These are phyloP conservation scores for Morpho deidamia DNA, from an alignment of 2,888 invertebrate species.

Conservation along the genomic window DNA sequence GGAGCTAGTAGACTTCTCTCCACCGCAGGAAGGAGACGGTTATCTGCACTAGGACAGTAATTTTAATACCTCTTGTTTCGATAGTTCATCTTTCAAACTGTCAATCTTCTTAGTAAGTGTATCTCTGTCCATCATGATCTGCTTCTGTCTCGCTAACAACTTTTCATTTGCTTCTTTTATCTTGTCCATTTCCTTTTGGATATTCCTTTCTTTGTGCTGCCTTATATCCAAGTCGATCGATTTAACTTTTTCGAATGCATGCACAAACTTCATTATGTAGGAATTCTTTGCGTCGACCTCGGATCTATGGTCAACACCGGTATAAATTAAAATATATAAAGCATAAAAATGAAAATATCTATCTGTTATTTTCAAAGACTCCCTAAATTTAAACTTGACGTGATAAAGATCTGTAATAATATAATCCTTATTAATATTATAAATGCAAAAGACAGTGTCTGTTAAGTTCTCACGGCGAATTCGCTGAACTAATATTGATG, in stretches of 20 bases:
- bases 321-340: no score
- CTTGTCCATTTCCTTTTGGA: conserved; percentile 71
- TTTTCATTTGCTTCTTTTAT: conserved; percentile 69
- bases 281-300: conserved; percentile 62
- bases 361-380: no score
- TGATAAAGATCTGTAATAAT: no score
- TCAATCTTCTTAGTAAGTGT: conserved; percentile 72
- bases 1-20: no score
- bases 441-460: no score
- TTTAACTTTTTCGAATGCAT: conserved; percentile 71
- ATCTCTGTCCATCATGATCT: conserved; percentile 62
- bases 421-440: no score
- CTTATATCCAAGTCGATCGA: conserved; percentile 76
- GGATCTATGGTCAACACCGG: conserved; percentile 35
- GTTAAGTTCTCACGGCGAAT: no score
- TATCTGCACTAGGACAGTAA: neutral
- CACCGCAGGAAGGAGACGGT: no score
- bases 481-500: no score
- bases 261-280: conserved; percentile 55
- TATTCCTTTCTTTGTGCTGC: conserved; percentile 74
- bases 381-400: no score
- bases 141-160: conserved; percentile 65
- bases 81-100: conserved; percentile 75
- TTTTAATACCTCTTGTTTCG: conserved; percentile 69
- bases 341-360: no score